Conservation (phyloP, 1,140 invertebrate species). For the Oryzaephilus surinamensis region DNA sequence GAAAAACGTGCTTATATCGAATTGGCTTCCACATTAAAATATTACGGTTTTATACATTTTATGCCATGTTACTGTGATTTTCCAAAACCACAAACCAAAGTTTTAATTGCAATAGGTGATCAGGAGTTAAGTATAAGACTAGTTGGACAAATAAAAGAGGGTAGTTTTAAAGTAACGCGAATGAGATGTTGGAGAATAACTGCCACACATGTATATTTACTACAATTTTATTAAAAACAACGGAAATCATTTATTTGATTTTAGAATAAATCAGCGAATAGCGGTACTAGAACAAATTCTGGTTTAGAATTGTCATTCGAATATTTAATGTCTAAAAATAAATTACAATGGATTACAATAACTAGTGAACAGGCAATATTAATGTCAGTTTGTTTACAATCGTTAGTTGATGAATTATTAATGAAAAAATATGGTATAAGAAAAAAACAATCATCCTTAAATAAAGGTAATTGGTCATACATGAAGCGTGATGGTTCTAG, state of each 20-base stretch:
- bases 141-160: slow-evolving; percentile 51
- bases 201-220: slow-evolving; percentile 62
- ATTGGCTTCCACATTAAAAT: slow-evolving; percentile 65
- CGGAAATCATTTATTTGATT: slow-evolving; percentile 7
- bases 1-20: slow-evolving; percentile 83
- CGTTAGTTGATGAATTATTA: slow-evolving; percentile 89
- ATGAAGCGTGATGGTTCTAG: slow-evolving; percentile 44
- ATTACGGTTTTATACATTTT: slow-evolving; percentile 84
- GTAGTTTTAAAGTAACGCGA: slow-evolving; percentile 82
- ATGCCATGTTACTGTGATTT: slow-evolving; percentile 67
- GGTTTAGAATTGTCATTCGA: slow-evolving; percentile 84
- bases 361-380: slow-evolving; percentile 84
- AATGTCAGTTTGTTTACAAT: slow-evolving; percentile 88
- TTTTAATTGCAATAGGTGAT: slow-evolving; percentile 62
- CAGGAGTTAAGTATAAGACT: slow-evolving; percentile 64
- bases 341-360: slow-evolving; percentile 86
- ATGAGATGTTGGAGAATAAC: slow-evolving; percentile 97
- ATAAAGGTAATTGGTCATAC: slow-evolving; percentile 37
- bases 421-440: slow-evolving; percentile 59
- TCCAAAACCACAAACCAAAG: slow-evolving; percentile 54
- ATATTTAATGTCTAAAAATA: slow-evolving; percentile 87
- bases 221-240: not conserved
- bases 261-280: slow-evolving; percentile 31
- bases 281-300: slow-evolving; percentile 25
- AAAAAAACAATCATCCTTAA: slow-evolving; percentile 22